Conservation (phyloP, 2,113 vertebrate species). For the Fregetta grallaria region DNA sequence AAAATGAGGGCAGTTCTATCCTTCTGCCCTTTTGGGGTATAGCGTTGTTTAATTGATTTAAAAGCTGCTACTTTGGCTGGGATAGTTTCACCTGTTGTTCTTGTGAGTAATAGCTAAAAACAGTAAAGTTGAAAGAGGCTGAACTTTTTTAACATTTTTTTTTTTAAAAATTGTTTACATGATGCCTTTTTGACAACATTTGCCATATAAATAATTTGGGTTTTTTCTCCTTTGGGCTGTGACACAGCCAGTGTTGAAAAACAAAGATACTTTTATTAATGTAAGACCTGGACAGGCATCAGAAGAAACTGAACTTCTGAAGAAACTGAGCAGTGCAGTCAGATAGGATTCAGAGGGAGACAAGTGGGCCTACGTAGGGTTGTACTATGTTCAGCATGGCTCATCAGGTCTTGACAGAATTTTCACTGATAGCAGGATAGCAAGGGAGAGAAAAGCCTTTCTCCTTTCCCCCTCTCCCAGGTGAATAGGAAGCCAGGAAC, state of each 20-base stretch:
- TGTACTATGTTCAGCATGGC: neutral
- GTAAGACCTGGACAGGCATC: neutral
- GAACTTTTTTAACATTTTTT: neutral
- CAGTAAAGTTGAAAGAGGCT: neutral
- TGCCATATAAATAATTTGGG: neutral
- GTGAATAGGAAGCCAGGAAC: neutral
- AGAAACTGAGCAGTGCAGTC: neutral
- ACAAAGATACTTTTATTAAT: neutral
- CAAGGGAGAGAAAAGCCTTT: neutral
- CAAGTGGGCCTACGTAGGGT: neutral
- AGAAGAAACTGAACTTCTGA: neutral
- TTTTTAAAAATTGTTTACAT: neutral
- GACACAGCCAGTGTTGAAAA: neutral
- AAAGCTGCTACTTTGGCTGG: constrained; percentile 35
- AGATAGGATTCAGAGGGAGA: neutral
- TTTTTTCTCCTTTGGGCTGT: neutral
- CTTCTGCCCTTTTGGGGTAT: constrained; percentile 14
- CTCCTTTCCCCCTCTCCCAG: neutral
- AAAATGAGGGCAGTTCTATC: neutral
- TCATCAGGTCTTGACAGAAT: neutral
- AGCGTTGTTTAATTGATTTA: constrained; percentile 6
- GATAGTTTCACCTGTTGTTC: constrained; percentile 5
- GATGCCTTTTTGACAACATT: neutral
- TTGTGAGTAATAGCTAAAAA: constrained; percentile 28
- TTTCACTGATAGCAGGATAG: neutral